Evolutionary conservation across 2,797 vertebrate species (phyloP), one percentile per base, ranked within the genome.

Genomic region (Fratercula arctica): DNA sequence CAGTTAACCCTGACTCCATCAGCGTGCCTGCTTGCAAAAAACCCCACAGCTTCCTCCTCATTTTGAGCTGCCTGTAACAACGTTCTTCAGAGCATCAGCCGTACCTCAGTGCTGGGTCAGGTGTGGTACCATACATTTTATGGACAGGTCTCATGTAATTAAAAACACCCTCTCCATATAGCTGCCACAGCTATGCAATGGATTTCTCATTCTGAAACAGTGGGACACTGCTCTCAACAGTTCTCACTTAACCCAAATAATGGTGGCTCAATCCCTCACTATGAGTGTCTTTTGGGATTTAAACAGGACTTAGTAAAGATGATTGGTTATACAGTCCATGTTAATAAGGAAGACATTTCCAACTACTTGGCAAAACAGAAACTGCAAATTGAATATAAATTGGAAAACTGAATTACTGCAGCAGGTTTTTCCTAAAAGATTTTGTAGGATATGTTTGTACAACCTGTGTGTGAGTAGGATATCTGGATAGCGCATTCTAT

Each of bases 351-450:
- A 92, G 89, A 76, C 39, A 89, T 90, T 84, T 78, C 91, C 85
- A 87, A 92, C 90, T 96, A 88, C 37, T 46, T 85, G 86, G 73
- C 70, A 95, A 87, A 7, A 31, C 0, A 91, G 75, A 95, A 96
- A 94, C 43, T 88, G 73, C 48, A 90, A 94, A 93, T 90, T 46
- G 72, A 74, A 93, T 79, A 95, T 64, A 94, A 87, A 86, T 4
- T 74, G 69, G 45, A 85, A 91, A 93, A 79, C 9, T 8, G 5
- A 81, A 83, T 96, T 88, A 89, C 54, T 46, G 29, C 46, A 89
- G 63, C 43, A 81, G 24, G n/a, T 88, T 94, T 88, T 94, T 89
- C 88, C 92, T 96, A 70, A 37, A 94, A 84, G 64, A 94, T 90
- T 95, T 93, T 93, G 69, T 92, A 84, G 23, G 43, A 48, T 70